These are phyloP conservation scores for Mormyrus proboscirostris DNA, from an alignment of 2,797 vertebrate species.

Conservation along the genomic window DNA sequence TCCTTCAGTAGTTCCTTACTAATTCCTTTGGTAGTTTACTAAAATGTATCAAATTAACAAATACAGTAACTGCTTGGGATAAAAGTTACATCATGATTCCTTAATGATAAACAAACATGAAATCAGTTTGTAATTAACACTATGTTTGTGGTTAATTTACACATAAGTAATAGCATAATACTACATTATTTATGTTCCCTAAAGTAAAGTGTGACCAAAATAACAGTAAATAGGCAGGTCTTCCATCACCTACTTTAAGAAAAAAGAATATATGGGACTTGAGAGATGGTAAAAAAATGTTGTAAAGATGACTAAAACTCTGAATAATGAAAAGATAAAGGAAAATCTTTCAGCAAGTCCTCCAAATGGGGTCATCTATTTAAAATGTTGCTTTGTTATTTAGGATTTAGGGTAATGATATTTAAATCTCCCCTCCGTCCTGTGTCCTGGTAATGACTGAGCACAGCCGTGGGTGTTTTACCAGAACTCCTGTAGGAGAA, in stretches of 20 bases:
- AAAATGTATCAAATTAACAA: neutral
- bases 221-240: neutral
- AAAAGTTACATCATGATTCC: neutral
- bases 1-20: neutral
- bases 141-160: neutral
- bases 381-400: conserved; percentile 1
- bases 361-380: neutral
- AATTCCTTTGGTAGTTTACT: neutral
- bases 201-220: neutral
- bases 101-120: neutral
- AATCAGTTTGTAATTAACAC: neutral
- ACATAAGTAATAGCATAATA: neutral
- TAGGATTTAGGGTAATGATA: conserved; percentile 1
- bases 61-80: neutral
- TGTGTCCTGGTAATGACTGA: neutral
- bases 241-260: neutral
- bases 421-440: neutral
- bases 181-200: neutral
- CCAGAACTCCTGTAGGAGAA: neutral
- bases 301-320: neutral
- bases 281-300: neutral
- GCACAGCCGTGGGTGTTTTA: neutral
- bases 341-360: neutral
- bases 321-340: neutral
- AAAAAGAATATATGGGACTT: neutral